Evolutionary conservation across 2,888 invertebrate species (phyloP).

Genomic region (Charanyca ferruginea): DNA sequence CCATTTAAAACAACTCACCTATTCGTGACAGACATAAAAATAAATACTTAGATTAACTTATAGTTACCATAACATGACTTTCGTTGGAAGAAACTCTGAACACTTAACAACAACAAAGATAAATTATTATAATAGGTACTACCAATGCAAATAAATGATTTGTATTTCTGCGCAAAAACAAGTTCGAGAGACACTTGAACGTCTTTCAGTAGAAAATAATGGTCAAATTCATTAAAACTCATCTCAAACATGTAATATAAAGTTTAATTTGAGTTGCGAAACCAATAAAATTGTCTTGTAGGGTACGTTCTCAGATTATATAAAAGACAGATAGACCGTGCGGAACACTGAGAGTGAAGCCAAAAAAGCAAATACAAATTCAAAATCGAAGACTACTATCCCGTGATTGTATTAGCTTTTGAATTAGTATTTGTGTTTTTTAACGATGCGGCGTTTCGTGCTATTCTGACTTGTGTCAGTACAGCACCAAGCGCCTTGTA

Average conservation of each 20-base stretch:
- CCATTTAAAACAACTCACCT: slow-evolving; percentile 12
- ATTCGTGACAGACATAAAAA: slow-evolving; percentile 1
- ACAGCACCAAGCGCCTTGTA: too few species aligned
- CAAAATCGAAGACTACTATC: too few species aligned
- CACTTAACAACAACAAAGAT: slow-evolving; percentile 18
- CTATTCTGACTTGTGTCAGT: too few species aligned
- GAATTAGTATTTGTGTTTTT: too few species aligned
- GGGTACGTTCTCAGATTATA: too few species aligned
- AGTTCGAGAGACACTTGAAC: neutral
- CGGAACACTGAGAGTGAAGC: too few species aligned
- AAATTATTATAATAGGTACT: slow-evolving; percentile 12
- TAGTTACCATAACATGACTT: slow-evolving; percentile 7
- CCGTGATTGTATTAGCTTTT: too few species aligned
- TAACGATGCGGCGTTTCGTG: too few species aligned
- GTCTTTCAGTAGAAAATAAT: neutral
- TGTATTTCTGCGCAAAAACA: neutral
- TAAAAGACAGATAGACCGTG: too few species aligned
- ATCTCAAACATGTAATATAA: slow-evolving; percentile 17
- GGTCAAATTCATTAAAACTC: slow-evolving; percentile 27
- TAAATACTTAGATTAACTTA: slow-evolving; percentile 3
- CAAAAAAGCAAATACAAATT: too few species aligned
- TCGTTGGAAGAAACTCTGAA: slow-evolving; percentile 9
- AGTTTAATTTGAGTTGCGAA: slow-evolving; percentile 19
- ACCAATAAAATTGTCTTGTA: slow-evolving; percentile 17
- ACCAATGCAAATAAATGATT: neutral